phyloP scores from a whole-genome alignment of 2,113 vertebrate species.

The Chloropsis hardwickii region DNA sequence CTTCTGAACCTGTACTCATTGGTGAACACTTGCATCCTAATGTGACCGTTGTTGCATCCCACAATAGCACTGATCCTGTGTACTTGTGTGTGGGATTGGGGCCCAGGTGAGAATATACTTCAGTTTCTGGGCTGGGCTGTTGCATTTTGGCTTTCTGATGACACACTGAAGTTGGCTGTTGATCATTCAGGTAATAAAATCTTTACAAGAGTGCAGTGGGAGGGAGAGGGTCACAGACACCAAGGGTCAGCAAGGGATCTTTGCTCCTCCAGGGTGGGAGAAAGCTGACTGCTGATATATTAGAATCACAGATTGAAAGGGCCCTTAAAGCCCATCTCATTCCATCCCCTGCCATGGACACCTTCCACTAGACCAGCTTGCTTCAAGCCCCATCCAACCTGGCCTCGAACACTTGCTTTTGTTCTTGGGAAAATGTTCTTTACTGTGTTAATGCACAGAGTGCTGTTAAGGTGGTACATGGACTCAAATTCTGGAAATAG shows the following conservation, averaged over 20 bases:
- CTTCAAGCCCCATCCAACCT: neutral
- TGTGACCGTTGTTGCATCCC: neutral
- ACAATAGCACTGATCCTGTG: rapidly evolving
- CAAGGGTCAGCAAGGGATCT: neutral
- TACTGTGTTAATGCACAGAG: rapidly evolving
- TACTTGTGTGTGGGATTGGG: rapidly evolving
- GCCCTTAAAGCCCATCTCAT: neutral
- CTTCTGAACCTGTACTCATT: neutral
- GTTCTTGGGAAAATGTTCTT: neutral
- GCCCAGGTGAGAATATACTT: neutral
- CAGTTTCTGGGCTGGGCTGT: neutral
- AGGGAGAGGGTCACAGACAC: neutral
- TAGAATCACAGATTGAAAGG: neutral
- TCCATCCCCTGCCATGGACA: neutral
- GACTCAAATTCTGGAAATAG: neutral
- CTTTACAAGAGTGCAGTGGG: neutral
- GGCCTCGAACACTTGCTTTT: neutral
- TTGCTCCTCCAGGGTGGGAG: neutral
- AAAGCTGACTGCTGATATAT: neutral
- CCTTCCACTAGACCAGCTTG: neutral
- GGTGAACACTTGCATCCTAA: neutral
- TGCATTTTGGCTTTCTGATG: neutral
- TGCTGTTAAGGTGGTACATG: neutral
- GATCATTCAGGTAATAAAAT: neutral
- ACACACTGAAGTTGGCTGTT: neutral